Conservation (phyloP, 2,888 invertebrate genomes). For the Oxytorus armatus region DNA sequence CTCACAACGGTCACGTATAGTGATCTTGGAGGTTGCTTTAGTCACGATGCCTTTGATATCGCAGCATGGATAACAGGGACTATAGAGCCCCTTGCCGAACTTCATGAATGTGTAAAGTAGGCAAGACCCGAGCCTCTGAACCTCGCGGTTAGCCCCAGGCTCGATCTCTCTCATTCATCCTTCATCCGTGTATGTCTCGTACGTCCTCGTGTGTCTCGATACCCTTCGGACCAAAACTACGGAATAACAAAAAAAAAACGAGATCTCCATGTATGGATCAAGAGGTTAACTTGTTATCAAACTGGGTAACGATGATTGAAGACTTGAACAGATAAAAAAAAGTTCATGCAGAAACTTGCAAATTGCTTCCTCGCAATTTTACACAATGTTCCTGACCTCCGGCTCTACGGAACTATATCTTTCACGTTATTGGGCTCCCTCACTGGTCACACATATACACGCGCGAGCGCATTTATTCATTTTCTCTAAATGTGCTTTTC, state of each 20-base stretch:
- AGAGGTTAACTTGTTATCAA: too few relatives aligned
- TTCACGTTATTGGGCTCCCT: too few relatives aligned
- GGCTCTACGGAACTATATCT: too few relatives aligned
- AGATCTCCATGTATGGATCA: slow-evolving; percentile 15
- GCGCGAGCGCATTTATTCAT: too few relatives aligned
- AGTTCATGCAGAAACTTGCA: too few relatives aligned
- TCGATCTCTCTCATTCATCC: slow-evolving; percentile 50
- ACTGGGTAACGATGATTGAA: too few relatives aligned
- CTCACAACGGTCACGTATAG: slow-evolving; percentile 66
- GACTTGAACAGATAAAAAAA: too few relatives aligned
- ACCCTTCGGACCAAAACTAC: background rate
- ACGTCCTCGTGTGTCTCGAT: background rate
- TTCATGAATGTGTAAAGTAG: slow-evolving; percentile 83
- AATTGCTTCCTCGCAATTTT: too few relatives aligned
- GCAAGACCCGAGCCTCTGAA: slow-evolving; percentile 39
- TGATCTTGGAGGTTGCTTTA: slow-evolving; percentile 74
- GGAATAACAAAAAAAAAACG: slow-evolving; percentile 13
- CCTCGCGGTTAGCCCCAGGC: slow-evolving; percentile 31
- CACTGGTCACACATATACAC: too few relatives aligned
- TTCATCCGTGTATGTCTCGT: slow-evolving; percentile 30
- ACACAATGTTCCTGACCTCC: too few relatives aligned
- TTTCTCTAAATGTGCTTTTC: too few relatives aligned
- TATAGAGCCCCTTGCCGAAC: slow-evolving; percentile 44
- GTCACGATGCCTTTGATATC: slow-evolving; percentile 79
- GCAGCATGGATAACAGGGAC: slow-evolving; percentile 38